These are phyloP conservation scores for Meriones psammophilus DNA, from an alignment of 2,797 vertebrate species.

Conservation along the genomic window DNA sequence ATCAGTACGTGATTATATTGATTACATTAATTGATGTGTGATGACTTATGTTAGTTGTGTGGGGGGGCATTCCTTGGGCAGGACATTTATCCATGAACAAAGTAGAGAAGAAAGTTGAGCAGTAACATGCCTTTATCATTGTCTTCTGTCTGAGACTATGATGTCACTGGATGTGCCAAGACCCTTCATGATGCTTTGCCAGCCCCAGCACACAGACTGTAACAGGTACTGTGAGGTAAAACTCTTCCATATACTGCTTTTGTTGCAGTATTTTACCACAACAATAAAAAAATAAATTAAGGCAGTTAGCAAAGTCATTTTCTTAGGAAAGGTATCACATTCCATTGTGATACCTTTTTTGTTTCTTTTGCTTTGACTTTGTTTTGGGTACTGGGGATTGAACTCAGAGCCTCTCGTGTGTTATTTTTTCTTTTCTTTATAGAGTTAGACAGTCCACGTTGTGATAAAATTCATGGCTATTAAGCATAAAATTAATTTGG, in stretches of 20 bases:
- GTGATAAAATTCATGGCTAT: not conserved
- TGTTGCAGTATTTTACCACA: not conserved
- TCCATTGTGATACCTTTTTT: not conserved
- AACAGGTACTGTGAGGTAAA: not conserved
- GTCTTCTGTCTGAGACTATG: no score
- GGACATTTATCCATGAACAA: not conserved
- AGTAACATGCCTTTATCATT: not conserved
- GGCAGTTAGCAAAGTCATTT: not conserved
- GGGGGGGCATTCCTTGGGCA: not conserved
- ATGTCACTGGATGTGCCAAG: no score
- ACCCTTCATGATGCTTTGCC: not conserved
- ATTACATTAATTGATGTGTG: not conserved
- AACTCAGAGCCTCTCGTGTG: not conserved
- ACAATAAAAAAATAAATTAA: not conserved
- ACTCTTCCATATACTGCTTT: not conserved
- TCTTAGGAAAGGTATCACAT: not conserved
- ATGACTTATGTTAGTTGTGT: not conserved
- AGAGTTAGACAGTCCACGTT: not conserved
- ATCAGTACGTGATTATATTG: not conserved
- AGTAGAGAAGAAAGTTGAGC: not conserved
- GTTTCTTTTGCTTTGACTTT: not conserved
- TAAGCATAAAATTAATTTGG: not conserved
- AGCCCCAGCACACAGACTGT: no score
- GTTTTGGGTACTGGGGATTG: not conserved
- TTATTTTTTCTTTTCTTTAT: not conserved